Conservation (phyloP, 2,797 vertebrate species). For the Muscicapa striata region DNA sequence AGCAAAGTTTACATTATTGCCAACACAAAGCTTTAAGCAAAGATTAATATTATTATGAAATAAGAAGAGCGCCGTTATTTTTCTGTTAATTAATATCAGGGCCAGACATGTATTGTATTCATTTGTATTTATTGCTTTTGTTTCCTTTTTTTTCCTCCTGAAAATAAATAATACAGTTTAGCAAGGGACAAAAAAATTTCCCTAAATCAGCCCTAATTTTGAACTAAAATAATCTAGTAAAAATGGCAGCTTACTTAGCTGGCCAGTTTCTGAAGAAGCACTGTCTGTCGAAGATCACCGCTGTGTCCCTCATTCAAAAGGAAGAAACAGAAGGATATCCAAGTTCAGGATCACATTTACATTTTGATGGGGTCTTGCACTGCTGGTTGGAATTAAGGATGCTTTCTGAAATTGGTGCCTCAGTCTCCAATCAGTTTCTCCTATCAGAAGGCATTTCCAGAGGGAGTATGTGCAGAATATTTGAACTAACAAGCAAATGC, state of each 20-base stretch:
- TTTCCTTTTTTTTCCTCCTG: neutral
- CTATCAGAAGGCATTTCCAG: neutral
- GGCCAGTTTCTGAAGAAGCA: neutral
- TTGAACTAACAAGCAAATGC: neutral
- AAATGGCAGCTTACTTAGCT: neutral
- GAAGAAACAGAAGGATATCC: constrained; percentile 16
- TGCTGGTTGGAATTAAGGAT: constrained; percentile 1
- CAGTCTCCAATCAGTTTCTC: neutral
- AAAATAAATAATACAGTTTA: neutral
- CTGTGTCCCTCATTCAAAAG: neutral
- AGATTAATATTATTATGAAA: neutral
- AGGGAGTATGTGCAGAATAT: neutral
- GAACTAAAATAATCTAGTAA: neutral
- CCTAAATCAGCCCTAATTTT: neutral
- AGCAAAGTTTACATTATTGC: neutral
- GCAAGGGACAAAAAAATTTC: neutral
- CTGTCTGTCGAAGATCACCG: neutral
- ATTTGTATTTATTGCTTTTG: neutral
- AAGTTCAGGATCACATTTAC: constrained; percentile 28
- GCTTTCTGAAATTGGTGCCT: constrained; percentile 32
- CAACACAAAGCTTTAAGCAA: neutral
- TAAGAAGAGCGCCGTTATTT: neutral
- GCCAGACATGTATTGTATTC: neutral
- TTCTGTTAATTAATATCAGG: neutral
- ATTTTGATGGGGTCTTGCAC: constrained; percentile 41